A percentile compares a stretch with the other conserved stretches of the same genome.
Evolutionary conservation across 1,140 invertebrate genomes (phyloP).

Genomic region (Lordiphosa collinella): DNA sequence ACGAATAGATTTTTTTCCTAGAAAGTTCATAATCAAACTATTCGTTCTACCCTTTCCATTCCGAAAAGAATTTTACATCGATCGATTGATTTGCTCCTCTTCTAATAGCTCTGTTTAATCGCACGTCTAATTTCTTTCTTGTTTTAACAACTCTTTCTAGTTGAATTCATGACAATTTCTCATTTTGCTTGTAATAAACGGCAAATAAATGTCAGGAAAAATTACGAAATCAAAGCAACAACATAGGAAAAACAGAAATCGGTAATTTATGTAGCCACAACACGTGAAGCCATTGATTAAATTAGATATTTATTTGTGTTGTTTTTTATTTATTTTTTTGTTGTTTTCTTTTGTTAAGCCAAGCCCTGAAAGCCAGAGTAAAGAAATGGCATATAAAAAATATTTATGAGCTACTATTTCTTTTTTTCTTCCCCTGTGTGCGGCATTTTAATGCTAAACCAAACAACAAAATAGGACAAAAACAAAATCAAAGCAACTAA

Average conservation of each 20-base stretch:
- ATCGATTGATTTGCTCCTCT: too few species aligned
- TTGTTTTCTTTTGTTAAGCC: constrained; percentile 48
- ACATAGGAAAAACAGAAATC: constrained; percentile 22
- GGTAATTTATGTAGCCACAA: constrained; percentile 68
- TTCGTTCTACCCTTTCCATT: too few species aligned
- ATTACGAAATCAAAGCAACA: constrained; percentile 60
- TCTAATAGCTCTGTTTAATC: too few species aligned
- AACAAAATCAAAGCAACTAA: constrained; percentile 17
- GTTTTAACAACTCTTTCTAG: background rate
- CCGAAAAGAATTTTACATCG: too few species aligned
- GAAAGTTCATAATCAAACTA: too few species aligned
- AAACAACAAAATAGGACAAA: constrained; percentile 34
- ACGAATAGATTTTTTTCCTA: too few species aligned
- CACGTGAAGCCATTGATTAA: constrained; percentile 75
- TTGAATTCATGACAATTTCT: constrained; percentile 49
- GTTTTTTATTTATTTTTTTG: constrained; percentile 10
- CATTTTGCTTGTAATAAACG: constrained; percentile 52
- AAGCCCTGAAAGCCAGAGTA: constrained; percentile 14
- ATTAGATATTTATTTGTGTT: constrained; percentile 41
- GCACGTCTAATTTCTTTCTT: background rate
- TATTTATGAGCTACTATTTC: constrained; percentile 67
- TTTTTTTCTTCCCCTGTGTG: constrained; percentile 24
- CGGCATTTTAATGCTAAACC: constrained; percentile 56
- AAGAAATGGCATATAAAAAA: constrained; percentile 64
- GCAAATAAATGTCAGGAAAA: constrained; percentile 60